Conservation (phyloP, 2,113 vertebrate species). For the Actenoides lindsayi region DNA sequence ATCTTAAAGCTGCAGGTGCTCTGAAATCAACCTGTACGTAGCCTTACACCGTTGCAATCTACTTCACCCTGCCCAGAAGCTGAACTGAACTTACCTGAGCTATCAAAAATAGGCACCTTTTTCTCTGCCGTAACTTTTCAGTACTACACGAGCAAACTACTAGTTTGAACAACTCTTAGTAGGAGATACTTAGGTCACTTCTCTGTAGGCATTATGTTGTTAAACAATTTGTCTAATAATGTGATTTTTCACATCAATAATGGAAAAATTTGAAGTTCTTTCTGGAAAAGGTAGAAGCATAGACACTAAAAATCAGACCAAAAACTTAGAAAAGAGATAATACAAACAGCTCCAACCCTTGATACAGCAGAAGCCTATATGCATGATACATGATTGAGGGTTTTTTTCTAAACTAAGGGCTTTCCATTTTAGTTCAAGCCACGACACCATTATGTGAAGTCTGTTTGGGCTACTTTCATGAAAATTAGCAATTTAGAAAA, state of each 20-base stretch:
- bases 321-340: background rate
- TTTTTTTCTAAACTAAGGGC: background rate
- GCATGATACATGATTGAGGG: background rate
- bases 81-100: background rate
- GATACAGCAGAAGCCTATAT: background rate
- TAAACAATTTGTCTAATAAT: background rate
- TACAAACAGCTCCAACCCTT: background rate
- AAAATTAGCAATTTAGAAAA: conserved; percentile 26
- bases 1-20: background rate
- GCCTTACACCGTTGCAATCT: background rate
- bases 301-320: background rate
- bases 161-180: background rate
- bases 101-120: background rate
- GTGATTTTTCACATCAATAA: background rate
- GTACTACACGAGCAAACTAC: background rate
- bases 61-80: background rate
- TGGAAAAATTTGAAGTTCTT: background rate
- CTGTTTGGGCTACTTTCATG: background rate
- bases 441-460: background rate
- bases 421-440: background rate
- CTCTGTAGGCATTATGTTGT: background rate
- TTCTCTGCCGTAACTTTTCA: background rate
- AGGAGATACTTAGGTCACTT: background rate
- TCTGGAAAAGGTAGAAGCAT: background rate
- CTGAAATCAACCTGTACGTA: background rate